Evolutionary conservation across 2,797 vertebrate genomes (phyloP).

Genomic region (Gastrophryne carolinensis): DNA sequence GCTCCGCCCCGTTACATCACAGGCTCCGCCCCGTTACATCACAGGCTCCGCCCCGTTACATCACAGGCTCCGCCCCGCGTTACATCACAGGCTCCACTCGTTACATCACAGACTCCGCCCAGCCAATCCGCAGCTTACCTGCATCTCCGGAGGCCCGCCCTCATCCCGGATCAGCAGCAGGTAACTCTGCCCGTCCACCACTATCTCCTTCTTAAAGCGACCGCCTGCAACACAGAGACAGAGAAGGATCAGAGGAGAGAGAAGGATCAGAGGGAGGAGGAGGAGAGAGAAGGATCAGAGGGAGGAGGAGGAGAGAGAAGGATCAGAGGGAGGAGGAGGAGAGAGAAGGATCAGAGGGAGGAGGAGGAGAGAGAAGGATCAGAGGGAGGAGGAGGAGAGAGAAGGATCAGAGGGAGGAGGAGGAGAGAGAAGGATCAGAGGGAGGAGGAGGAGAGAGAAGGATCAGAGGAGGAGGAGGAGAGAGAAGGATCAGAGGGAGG

Average conservation of each 20-base stretch:
- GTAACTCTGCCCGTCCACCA: conserved; percentile 93
- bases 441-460: not conserved
- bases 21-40: not conserved
- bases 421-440: not conserved
- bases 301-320: not conserved
- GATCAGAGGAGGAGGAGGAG: not conserved
- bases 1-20: not conserved
- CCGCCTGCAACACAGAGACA: conserved; percentile 76
- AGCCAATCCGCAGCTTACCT: conserved; percentile 68
- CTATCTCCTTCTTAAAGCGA: conserved; percentile 95
- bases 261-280: no score
- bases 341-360: not conserved
- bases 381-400: not conserved
- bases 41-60: not conserved
- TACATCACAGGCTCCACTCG: no score
- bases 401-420: not conserved
- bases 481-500: no score
- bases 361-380: not conserved
- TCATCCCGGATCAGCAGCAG: conserved; percentile 93
- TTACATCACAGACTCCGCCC: no score
- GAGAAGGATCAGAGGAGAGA: not conserved
- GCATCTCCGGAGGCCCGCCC: conserved; percentile 91
- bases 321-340: not conserved
- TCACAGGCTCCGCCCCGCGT: no score
- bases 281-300: not conserved